These are phyloP conservation scores for Myotis daubentonii DNA, from an alignment of 2,797 vertebrate species.

Conservation along the genomic window DNA sequence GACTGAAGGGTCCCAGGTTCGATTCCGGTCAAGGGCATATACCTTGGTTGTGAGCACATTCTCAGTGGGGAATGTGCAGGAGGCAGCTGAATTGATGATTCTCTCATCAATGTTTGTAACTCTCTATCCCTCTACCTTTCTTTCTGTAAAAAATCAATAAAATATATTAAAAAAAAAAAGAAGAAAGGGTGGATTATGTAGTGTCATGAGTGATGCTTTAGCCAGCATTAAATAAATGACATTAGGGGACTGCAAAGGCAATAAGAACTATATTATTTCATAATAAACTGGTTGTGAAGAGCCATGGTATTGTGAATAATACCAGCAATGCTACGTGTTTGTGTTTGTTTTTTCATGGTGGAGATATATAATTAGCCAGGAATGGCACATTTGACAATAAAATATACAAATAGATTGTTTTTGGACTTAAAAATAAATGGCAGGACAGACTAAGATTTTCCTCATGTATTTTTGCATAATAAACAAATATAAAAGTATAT, in stretches of 20 bases:
- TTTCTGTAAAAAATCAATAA: too few species aligned
- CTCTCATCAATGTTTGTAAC: too few species aligned
- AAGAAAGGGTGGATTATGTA: background rate
- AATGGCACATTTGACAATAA: constrained; percentile 8
- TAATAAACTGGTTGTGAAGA: background rate
- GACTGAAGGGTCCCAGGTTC: too few species aligned
- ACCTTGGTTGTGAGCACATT: too few species aligned
- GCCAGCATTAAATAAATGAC: background rate
- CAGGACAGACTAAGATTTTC: background rate
- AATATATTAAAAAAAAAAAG: background rate
- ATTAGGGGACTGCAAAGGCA: background rate
- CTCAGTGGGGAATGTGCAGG: too few species aligned
- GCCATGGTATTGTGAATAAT: background rate
- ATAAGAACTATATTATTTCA: background rate
- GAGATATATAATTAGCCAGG: background rate
- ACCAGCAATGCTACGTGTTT: background rate
- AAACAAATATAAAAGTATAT: background rate
- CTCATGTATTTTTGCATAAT: background rate
- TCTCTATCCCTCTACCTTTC: too few species aligned
- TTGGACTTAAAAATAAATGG: background rate
- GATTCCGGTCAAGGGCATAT: too few species aligned
- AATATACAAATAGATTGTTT: background rate
- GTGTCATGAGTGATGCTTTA: background rate
- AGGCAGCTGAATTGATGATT: too few species aligned
- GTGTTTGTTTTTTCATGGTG: background rate